Conservation (phyloP, 2,888 invertebrate genomes). For the Drosophila diplacantha region DNA sequence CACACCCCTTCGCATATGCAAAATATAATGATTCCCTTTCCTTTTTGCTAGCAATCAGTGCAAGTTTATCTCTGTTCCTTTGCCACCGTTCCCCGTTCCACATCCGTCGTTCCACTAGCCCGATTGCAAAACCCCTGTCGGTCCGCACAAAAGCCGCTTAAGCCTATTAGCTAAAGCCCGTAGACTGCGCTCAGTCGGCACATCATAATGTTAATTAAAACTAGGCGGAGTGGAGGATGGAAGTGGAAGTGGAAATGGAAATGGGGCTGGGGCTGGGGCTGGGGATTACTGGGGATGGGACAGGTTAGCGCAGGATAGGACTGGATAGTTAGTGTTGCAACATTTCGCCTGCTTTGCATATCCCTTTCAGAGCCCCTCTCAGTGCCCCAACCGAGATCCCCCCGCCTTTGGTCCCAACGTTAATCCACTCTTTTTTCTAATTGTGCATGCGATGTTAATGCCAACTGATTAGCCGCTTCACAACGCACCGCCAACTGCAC, state of each 20-base stretch:
- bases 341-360: conserved; percentile 23
- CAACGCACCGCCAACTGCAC: conserved; percentile 58
- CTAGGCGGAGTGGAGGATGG: conserved; percentile 10
- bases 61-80: conserved; percentile 16
- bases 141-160: conserved; percentile 37
- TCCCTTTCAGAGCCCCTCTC: conserved; percentile 11
- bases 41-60: background rate
- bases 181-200: conserved; percentile 33
- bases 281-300: conserved; percentile 7
- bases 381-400: background rate
- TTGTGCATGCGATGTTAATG: conserved; percentile 45
- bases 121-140: conserved; percentile 22
- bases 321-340: conserved; percentile 29
- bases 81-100: conserved; percentile 2
- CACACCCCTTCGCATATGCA: background rate
- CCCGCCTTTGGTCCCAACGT: background rate
- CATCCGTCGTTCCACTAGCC: conserved; percentile 6
- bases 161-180: conserved; percentile 38
- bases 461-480: conserved; percentile 49
- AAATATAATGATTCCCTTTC: background rate
- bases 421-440: conserved; percentile 30
- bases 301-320: conserved; percentile 11
- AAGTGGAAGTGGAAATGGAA: background rate
- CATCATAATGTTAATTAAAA: conserved; percentile 46
- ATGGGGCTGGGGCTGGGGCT: background rate